These are phyloP conservation scores for Ernsta delagoae DNA, from an alignment of 2,888 invertebrate species.

Conservation along the genomic window DNA sequence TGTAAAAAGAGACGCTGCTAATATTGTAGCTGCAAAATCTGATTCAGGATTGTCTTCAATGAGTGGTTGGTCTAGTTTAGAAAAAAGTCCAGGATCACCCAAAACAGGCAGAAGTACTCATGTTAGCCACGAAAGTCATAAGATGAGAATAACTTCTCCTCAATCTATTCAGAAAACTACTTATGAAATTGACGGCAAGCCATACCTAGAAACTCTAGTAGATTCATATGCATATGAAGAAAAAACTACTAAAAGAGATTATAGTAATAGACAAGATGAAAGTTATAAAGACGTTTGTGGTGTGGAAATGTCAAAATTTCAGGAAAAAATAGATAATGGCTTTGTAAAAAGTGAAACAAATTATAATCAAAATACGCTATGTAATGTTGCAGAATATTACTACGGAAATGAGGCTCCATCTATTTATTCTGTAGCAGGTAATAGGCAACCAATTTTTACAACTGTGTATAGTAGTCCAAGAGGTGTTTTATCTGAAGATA, in stretches of 20 bases:
- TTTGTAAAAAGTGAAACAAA: slow-evolving; percentile 64
- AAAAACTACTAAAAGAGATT: slow-evolving; percentile 66
- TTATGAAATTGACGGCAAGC: slow-evolving; percentile 73
- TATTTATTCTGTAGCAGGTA: slow-evolving; percentile 91
- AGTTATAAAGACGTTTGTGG: slow-evolving; percentile 59
- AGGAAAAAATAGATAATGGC: slow-evolving; percentile 61
- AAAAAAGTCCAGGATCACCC: slow-evolving; percentile 93
- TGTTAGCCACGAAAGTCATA: slow-evolving; percentile 70
- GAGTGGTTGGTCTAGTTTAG: slow-evolving; percentile 94
- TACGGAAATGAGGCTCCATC: slow-evolving; percentile 85
- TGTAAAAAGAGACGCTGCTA: slow-evolving; percentile 83
- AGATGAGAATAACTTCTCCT: slow-evolving; percentile 71
- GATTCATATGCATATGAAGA: slow-evolving; percentile 77
- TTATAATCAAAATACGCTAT: slow-evolving; percentile 60
- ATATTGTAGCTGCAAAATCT: slow-evolving; percentile 91
- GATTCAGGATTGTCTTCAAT: slow-evolving; percentile 95
- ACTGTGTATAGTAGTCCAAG: slow-evolving; percentile 89
- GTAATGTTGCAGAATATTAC: slow-evolving; percentile 73
- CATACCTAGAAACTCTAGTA: slow-evolving; percentile 84
- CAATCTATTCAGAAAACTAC: slow-evolving; percentile 68
- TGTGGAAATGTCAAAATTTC: slow-evolving; percentile 64
- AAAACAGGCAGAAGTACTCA: slow-evolving; percentile 82
- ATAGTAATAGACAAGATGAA: slow-evolving; percentile 59
- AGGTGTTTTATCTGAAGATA: slow-evolving; percentile 86
- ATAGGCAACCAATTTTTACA: slow-evolving; percentile 89